Conservation (phyloP, 2,888 invertebrate species). For the Melinaea menophilus region DNA sequence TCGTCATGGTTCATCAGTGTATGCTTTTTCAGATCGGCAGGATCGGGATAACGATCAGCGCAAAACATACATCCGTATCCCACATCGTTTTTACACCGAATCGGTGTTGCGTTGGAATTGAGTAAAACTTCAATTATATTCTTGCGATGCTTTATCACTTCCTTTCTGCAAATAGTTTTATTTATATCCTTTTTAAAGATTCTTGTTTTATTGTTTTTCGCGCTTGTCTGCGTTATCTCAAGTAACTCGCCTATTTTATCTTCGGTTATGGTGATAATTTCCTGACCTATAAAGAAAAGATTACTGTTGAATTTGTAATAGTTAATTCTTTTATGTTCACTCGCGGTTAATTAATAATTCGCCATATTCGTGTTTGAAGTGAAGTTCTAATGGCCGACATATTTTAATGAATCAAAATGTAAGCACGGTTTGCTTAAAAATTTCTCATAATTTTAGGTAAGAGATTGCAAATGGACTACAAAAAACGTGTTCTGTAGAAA, state of each 20-base stretch:
- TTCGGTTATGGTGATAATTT: constrained; percentile 16
- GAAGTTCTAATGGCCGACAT: too few species aligned
- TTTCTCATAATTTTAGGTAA: too few species aligned
- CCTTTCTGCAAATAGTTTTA: constrained; percentile 24
- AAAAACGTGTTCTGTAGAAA: too few species aligned
- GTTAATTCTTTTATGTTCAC: too few species aligned
- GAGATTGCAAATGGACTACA: too few species aligned
- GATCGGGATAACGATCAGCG: constrained; percentile 34
- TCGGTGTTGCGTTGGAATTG: constrained; percentile 49
- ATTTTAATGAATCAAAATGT: too few species aligned
- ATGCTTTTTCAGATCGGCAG: constrained; percentile 46
- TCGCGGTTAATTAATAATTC: too few species aligned
- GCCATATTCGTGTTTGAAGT: too few species aligned
- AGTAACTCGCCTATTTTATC: background rate
- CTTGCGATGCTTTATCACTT: constrained; percentile 57
- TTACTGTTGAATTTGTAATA: background rate
- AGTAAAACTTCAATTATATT: constrained; percentile 42
- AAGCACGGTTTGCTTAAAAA: too few species aligned
- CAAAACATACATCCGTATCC: constrained; percentile 49
- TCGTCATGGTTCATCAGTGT: constrained; percentile 39
- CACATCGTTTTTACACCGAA: constrained; percentile 36
- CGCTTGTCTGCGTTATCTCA: background rate
- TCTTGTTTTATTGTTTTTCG: background rate
- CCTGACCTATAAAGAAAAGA: constrained; percentile 5
- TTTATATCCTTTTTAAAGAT: background rate